Evolutionary conservation across 2,797 vertebrate genomes (phyloP), one percentile per base, ranked within the genome.

Genomic region (Gymnodraco acuticeps): DNA sequence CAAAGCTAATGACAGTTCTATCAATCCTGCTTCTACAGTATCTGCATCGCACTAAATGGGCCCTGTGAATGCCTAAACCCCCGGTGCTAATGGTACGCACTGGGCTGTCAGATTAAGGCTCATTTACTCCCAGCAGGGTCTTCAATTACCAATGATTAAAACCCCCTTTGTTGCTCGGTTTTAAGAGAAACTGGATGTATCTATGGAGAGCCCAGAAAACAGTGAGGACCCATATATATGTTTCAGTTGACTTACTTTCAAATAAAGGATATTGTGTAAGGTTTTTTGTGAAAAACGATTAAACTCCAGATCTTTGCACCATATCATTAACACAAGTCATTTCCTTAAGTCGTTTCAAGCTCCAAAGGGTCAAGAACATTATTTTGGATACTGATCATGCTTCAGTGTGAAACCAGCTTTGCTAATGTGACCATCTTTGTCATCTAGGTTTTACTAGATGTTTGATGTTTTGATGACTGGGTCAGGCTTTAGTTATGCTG

Each of bases 91-190:
- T 92, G 87, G 84, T 83, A 80, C 53, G 68, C 89, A 82, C 86
- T 90, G 81, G 75, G 81, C 89, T 92, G 91, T 92, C 92, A 94
- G 90, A 94, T 94, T 93, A 93, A 91, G 86, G 87, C 90, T 92
- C 87, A 91, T 95, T 94, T 92, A 87, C 84, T 91, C 91, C 77
- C 94, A 94, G 92, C 93, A 87, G 91, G 90, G 80, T 94, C 88
- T 89, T 92, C 90, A 93, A 91, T 94, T 93, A 93, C 85, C 88
- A 84, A 72, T 91, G 92, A 94, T 94, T 95, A 93, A 95, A 92
- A 86, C 75, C 87, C 80, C 83, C 77, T 86, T 90, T 80, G 74
- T 82, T 87, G 78, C 80, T 89, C 64, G 66, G 77, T 82, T 90
- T 87, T 82, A 85, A 86, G 60, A 83, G 78, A 87, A 88, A 79